These are phyloP conservation scores for Pteria penguin DNA, from an alignment of 2,888 invertebrate genomes.

Conservation along the genomic window DNA sequence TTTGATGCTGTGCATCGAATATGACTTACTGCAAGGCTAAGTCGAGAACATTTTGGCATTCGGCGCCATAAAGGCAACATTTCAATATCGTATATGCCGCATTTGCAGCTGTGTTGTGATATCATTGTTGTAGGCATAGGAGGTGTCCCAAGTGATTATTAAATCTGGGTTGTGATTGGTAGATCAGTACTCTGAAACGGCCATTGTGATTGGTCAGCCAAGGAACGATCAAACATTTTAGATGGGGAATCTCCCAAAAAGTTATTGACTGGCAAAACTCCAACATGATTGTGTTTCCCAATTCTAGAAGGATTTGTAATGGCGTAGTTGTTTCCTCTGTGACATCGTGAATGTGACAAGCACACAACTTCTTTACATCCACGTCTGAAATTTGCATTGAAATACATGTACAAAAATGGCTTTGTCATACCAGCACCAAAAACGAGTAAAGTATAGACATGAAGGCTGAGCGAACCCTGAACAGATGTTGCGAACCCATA, in stretches of 20 bases:
- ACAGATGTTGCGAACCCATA: conserved; percentile 18
- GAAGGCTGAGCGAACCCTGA: conserved; percentile 13
- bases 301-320: conserved; percentile 75
- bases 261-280: conserved; percentile 60
- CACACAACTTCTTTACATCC: conserved; percentile 78
- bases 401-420: conserved; percentile 72
- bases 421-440: conserved; percentile 64
- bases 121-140: too few species aligned
- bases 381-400: conserved; percentile 78
- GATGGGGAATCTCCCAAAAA: conserved; percentile 54
- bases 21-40: too few species aligned
- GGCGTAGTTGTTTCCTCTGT: conserved; percentile 75
- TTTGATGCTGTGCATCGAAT: too few species aligned
- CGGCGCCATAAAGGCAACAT: too few species aligned
- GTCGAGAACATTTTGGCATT: too few species aligned
- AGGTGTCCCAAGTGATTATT: too few species aligned
- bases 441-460: conserved; percentile 56
- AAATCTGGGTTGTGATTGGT: too few species aligned
- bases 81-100: too few species aligned
- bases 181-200: not conserved
- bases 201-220: not conserved
- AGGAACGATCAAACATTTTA: conserved; percentile 57
- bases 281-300: conserved; percentile 76
- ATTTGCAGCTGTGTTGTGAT: too few species aligned
- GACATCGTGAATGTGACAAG: conserved; percentile 76